A percentile compares a stretch with the other conserved stretches of the same genome.
Evolutionary conservation across 2,888 invertebrate genomes (phyloP).

Genomic region (Dynastes maya): DNA sequence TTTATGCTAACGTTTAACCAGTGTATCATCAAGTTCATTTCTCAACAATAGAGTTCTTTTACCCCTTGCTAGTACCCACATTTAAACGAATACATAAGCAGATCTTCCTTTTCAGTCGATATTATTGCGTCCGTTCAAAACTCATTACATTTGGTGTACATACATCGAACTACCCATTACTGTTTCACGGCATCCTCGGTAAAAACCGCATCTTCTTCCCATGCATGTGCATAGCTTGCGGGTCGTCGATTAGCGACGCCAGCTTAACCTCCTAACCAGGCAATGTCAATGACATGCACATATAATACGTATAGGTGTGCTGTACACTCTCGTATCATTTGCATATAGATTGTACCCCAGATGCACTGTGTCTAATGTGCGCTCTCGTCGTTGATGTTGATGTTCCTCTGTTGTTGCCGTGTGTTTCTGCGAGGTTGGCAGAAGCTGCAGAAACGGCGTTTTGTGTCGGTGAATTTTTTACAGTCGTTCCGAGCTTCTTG

Average conservation of each 20-base stretch:
- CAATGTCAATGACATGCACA: conserved; percentile 34
- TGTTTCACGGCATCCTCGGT: not conserved
- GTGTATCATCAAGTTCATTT: no score
- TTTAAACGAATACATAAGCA: no score
- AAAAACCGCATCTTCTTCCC: not conserved
- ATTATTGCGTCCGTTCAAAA: no score
- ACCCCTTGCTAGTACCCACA: no score
- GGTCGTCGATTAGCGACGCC: conserved; percentile 41
- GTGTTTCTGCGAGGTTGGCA: not conserved
- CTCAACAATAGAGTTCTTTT: no score
- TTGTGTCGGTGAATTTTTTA: conserved; percentile 32
- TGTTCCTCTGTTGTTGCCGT: conserved; percentile 11
- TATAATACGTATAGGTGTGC: not conserved
- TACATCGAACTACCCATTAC: no score
- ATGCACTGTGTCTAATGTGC: conserved; percentile 42
- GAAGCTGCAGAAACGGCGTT: not conserved
- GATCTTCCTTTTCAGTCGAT: no score
- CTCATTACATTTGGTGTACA: no score
- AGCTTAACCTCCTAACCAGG: conserved; percentile 43
- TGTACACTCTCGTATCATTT: conserved; percentile 17
- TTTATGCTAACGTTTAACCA: no score
- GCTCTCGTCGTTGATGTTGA: not conserved
- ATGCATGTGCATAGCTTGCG: not conserved
- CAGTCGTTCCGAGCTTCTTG: conserved; percentile 4
- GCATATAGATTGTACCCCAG: conserved; percentile 45